Evolutionary conservation across 2,113 vertebrate genomes (phyloP).

Genomic region (Lota lota): DNA sequence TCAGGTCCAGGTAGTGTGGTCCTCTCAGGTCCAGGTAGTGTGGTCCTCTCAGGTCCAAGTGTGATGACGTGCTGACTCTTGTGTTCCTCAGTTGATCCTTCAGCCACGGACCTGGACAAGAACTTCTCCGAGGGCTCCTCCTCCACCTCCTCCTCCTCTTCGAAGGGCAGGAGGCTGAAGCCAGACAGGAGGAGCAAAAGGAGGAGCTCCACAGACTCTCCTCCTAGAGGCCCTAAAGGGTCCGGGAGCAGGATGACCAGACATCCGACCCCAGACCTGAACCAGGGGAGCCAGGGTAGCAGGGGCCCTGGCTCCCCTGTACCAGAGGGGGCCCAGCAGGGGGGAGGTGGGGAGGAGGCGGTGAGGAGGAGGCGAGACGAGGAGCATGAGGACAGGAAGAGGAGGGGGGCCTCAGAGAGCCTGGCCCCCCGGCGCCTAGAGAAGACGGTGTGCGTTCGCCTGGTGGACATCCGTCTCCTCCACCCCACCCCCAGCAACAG

Average conservation of each 20-base stretch:
- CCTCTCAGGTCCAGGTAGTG: constrained; percentile 28
- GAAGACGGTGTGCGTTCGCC: constrained; percentile 53
- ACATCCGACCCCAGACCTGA: constrained; percentile 39
- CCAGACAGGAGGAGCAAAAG: too few relatives aligned
- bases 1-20: constrained; percentile 35
- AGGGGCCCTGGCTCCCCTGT: constrained; percentile 22
- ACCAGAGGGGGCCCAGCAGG: not conserved
- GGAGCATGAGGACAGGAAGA: constrained; percentile 41
- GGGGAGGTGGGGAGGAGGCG: constrained; percentile 3
- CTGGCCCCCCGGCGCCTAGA: constrained; percentile 38
- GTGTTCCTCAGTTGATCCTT: constrained; percentile 71
- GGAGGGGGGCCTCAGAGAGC: constrained; percentile 32
- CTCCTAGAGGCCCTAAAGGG: too few relatives aligned
- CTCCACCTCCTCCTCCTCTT: too few relatives aligned
- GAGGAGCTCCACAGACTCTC: too few relatives aligned
- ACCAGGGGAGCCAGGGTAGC: constrained; percentile 28
- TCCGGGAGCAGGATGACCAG: too few relatives aligned
- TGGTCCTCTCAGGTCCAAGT: constrained; percentile 44
- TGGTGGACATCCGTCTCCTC: constrained; percentile 53
- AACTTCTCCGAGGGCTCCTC: not conserved
- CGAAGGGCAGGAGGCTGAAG: too few relatives aligned
- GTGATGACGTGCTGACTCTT: constrained; percentile 74
- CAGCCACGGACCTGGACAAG: not conserved
- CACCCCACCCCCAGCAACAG: constrained; percentile 66
- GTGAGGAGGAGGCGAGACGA: constrained; percentile 17